Evolutionary conservation across 2,113 vertebrate genomes (phyloP), one percentile per base, ranked within the genome.

Genomic region (Rhineura floridana): DNA sequence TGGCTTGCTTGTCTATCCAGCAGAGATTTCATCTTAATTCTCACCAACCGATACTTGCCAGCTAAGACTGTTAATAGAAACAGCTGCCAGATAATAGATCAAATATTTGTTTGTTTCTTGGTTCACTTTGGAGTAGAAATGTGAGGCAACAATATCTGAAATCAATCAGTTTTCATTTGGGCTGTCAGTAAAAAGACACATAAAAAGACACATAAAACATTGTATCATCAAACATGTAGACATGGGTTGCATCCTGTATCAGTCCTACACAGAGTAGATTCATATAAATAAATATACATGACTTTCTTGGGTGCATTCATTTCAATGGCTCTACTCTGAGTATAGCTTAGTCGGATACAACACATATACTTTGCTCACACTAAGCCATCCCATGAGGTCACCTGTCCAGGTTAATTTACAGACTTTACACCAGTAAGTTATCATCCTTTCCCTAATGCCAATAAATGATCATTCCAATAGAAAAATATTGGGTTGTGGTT

Each of bases 51-150:
- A 33, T 33, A 83, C 42, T 83, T 80, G 62, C 3, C 2, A 8
- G 86, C 65, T 48, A 30, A 36, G 4, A 65, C 86, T 30, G 6
- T 39, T 12, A n/a, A 19, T 87, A 69, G 63, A 48, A 0, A 0
- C 21, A 21, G 84, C 78, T 92, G 72, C 89, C 87, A 85, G 91
- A 77, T 80, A 82, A 46, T 0, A 81, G 33, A 50, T 80, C 4
- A 42, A 86, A 89, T 7, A 62, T 36, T 21, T 46, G 1, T 83
- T 76, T 78, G 21, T 87, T 91, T 92, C 90, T 88, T 70, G 63
- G 81, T 72, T 83, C 30, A 55, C 36, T 48, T 28, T 89, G 36
- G 10, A 92, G 81, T 3, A 90, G 83, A 91, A 62, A 23, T 85
- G 39, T 3, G n/a, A 91, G 21, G 44, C 15, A 46, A 87, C 10